Evolutionary conservation across 2,888 invertebrate genomes (phyloP).

Genomic region (Leptothorax acervorum): DNA sequence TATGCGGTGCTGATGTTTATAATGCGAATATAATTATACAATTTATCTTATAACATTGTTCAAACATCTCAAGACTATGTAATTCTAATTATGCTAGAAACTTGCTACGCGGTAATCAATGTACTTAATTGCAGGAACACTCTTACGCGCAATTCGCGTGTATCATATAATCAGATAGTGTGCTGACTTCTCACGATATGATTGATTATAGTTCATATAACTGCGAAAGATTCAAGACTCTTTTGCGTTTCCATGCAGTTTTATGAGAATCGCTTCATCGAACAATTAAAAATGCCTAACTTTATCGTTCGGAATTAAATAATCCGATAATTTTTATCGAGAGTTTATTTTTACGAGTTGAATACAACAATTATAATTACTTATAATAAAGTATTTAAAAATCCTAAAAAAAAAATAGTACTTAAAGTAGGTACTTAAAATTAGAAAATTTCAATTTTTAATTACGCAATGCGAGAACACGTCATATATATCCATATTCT

Average conservation of each 20-base stretch:
- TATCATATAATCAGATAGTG: conserved; percentile 66
- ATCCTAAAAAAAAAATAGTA: neutral
- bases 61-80: conserved; percentile 62
- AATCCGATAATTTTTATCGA: neutral
- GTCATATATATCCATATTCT: neutral
- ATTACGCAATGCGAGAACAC: neutral
- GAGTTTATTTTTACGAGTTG: neutral
- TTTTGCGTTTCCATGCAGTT: conserved; percentile 1
- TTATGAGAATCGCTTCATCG: neutral
- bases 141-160: conserved; percentile 47
- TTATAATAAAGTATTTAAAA: neutral
- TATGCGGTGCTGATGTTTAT: conserved; percentile 45
- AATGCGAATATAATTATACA: conserved; percentile 73
- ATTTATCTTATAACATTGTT: conserved; percentile 66
- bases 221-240: neutral
- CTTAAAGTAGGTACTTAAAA: neutral
- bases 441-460: neutral
- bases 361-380: neutral
- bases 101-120: conserved; percentile 53
- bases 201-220: conserved; percentile 65
- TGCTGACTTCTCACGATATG: conserved; percentile 53
- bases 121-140: conserved; percentile 61
- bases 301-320: neutral
- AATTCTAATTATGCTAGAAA: conserved; percentile 66
- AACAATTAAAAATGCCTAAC: neutral